These are phyloP conservation scores for Flexamia atlantica DNA, from an alignment of 2,888 invertebrate genomes.

Conservation along the genomic window DNA sequence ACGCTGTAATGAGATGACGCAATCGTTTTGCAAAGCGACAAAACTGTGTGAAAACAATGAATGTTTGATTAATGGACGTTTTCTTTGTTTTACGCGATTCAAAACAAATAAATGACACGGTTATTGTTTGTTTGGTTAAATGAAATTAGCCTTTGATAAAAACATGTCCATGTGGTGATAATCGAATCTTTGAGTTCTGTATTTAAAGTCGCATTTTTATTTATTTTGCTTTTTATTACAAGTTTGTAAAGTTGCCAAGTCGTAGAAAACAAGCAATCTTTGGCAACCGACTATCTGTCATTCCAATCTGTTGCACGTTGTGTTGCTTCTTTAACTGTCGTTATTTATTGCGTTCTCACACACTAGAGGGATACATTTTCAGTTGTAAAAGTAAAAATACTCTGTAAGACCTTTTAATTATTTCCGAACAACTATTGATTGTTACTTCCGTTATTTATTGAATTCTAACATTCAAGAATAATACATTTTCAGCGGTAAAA, in stretches of 20 bases:
- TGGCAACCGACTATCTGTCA: conserved; percentile 24
- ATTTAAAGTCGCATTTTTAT: too few species aligned
- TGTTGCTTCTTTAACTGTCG: conserved; percentile 20
- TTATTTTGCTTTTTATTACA: too few species aligned
- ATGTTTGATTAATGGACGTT: conserved; percentile 8
- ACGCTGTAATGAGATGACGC: background rate
- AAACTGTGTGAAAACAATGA: background rate
- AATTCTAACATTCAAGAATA: too few species aligned
- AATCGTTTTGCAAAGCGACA: background rate
- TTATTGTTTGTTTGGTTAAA: background rate
- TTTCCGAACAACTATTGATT: too few species aligned
- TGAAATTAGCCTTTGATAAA: too few species aligned
- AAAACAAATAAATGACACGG: background rate
- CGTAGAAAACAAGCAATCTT: conserved; percentile 11
- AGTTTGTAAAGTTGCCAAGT: background rate
- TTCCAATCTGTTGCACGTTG: conserved; percentile 16
- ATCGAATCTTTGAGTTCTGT: too few species aligned
- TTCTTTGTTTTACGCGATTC: conserved; percentile 5
- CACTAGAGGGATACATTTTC: too few species aligned
- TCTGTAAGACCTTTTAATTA: too few species aligned
- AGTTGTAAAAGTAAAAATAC: too few species aligned
- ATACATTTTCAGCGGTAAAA: too few species aligned
- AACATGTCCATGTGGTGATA: too few species aligned
- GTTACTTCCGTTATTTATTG: too few species aligned
- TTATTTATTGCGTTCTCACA: conserved; percentile 1